Evolutionary conservation across 2,888 invertebrate genomes (phyloP).

Genomic region (Anarsia innoxiella): DNA sequence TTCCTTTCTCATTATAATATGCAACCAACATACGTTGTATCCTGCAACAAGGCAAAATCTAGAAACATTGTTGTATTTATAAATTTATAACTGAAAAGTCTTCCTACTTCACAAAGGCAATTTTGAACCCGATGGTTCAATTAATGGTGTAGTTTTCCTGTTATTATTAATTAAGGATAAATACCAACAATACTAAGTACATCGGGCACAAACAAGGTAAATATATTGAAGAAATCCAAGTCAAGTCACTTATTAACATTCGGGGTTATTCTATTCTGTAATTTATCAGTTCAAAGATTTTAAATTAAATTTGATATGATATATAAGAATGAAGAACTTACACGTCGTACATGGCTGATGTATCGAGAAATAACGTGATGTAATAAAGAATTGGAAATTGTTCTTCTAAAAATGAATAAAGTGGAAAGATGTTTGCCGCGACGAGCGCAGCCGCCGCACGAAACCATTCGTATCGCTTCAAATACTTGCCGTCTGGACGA

Average conservation of each 20-base stretch:
- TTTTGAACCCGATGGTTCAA: too few species aligned
- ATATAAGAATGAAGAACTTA: neutral
- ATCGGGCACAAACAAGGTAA: too few species aligned
- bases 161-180: neutral
- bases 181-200: too few species aligned
- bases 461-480: slow-evolving; percentile 5
- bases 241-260: neutral
- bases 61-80: too few species aligned
- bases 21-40: slow-evolving; percentile 10
- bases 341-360: neutral
- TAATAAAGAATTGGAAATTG: neutral
- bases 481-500: slow-evolving; percentile 5
- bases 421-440: neutral
- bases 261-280: neutral
- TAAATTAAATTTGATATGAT: neutral
- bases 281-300: neutral
- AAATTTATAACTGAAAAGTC: too few species aligned
- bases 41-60: slow-evolving; percentile 1
- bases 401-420: neutral
- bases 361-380: neutral
- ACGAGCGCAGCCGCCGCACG: neutral
- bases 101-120: too few species aligned
- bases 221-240: too few species aligned
- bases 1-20: slow-evolving; percentile 8
- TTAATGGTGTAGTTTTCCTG: neutral